Base-by-base conservation (phyloP, 1,140 invertebrate species). In the Calliopsis andreniformis region DNA sequence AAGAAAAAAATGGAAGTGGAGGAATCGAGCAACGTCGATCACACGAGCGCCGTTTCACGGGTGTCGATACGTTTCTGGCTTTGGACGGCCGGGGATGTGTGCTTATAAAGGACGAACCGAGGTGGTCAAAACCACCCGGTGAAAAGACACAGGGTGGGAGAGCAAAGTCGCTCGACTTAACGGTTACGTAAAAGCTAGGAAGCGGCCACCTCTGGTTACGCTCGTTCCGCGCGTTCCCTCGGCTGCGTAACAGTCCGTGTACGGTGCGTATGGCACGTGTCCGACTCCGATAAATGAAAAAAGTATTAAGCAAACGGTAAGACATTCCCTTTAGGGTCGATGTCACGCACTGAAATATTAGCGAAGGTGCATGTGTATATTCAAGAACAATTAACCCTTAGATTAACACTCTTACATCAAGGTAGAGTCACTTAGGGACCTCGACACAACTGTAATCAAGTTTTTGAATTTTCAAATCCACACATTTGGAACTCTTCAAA, bases 51-150 rank as follows among this genome's bases (percentile, higher is more conserved):
- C 56, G 67, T 69, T 82, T 86, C 68, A 62, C 82, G 83, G 85
- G 76, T 67, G 86, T 69, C 76, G 85, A 87, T 73, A 87, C 88
- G 86, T 82, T 87, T 90, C 87, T 90, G 89, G 63, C 75, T 88
- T 86, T 79, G 76, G 47, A 59, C 45, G 69, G 82, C 79, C 78
- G 76, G 77, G 82, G 77, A 82, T 84, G 68, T 85, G 87, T 83
- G 87, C 86, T 90, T 90, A 90, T 90, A 90, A 90, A 90, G 89
- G 83, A 90, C 82, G 67, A 80, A 64, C 76, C 69, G 58, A 35
- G 62, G 68, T 80, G 77, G 68, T 78, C 87, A 89, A 88, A 89
- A 87, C 85, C 82, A 85, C 84, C 82, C 84, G 71, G 80, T 76
- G 75, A 80, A 78, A 83, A 77, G 63, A 51, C 49, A 42, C 18